These are phyloP conservation scores for Crambe crambe DNA, from an alignment of 37 sponge, comb jelly and placozoan species.

Conservation along the genomic window DNA sequence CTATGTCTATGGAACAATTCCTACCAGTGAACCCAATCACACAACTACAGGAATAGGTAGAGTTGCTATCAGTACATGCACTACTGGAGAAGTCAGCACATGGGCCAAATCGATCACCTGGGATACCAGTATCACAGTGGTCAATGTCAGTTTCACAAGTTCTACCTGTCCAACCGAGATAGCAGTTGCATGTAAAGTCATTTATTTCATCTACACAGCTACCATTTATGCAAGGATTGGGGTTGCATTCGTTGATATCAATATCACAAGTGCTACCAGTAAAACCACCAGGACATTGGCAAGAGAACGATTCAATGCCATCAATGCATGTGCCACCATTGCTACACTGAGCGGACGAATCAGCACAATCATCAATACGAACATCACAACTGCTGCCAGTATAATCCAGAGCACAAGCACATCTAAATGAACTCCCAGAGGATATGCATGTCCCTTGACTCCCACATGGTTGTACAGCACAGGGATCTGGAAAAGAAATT, in stretches of 20 bases:
- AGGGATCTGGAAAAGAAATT: no score
- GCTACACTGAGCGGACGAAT: no score
- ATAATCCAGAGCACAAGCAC: no score
- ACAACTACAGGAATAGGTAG: neutral
- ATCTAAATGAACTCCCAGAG: no score
- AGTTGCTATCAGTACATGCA: neutral
- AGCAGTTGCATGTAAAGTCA: neutral
- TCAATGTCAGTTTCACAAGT: neutral
- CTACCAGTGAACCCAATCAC: neutral
- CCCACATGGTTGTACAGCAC: no score
- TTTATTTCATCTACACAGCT: neutral
- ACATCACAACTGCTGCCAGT: no score
- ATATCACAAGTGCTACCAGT: no score
- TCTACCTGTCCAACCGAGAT: neutral
- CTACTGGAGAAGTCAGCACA: neutral
- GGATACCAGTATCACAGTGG: neutral
- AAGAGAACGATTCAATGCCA: neutral
- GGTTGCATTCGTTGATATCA: no score
- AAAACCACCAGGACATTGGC: neutral
- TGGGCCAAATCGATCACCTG: neutral
- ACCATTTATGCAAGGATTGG: neutral
- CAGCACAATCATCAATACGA: no score
- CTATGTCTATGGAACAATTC: neutral
- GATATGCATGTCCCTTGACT: no score
- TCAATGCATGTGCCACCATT: constrained; percentile 3